Conservation (phyloP, 2,797 vertebrate species). For the Molothrus ater region DNA sequence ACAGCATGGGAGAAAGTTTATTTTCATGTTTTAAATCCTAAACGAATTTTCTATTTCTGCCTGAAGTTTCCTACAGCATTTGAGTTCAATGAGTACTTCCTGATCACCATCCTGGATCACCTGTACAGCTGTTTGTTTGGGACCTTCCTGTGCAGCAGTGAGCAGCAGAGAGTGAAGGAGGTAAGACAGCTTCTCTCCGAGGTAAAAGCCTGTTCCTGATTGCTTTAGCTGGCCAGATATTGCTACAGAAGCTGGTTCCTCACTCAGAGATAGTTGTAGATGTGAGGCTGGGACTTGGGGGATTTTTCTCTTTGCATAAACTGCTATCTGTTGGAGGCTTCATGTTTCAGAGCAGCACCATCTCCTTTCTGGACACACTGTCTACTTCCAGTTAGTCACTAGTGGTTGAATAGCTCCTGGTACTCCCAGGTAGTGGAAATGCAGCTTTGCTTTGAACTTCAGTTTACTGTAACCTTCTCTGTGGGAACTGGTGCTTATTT, state of each 20-base stretch:
- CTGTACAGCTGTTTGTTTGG: constrained; percentile 97
- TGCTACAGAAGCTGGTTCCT: background rate
- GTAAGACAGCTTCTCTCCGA: constrained; percentile 67
- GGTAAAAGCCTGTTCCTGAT: background rate
- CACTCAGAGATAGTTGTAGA: background rate
- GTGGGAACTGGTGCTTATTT: background rate
- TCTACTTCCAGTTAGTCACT: background rate
- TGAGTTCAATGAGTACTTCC: constrained; percentile 96
- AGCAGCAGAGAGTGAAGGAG: constrained; percentile 92
- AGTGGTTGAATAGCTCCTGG: background rate
- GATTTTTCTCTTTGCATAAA: background rate
- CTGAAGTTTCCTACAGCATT: constrained; percentile 95
- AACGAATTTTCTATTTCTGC: background rate
- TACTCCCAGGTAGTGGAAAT: background rate
- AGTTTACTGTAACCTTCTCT: background rate
- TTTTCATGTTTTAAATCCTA: background rate
- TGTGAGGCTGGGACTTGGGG: background rate
- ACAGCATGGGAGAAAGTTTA: background rate
- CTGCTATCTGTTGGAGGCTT: background rate
- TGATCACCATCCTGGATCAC: constrained; percentile 95
- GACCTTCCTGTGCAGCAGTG: constrained; percentile 95
- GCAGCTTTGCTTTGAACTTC: background rate
- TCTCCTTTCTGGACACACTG: background rate
- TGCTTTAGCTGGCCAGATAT: background rate
- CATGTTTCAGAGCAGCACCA: background rate